A percentile compares a stretch with the other conserved stretches of the same genome.
phyloP scores from a whole-genome alignment of 2,797 vertebrate genomes.

The Cyprinella venusta region DNA sequence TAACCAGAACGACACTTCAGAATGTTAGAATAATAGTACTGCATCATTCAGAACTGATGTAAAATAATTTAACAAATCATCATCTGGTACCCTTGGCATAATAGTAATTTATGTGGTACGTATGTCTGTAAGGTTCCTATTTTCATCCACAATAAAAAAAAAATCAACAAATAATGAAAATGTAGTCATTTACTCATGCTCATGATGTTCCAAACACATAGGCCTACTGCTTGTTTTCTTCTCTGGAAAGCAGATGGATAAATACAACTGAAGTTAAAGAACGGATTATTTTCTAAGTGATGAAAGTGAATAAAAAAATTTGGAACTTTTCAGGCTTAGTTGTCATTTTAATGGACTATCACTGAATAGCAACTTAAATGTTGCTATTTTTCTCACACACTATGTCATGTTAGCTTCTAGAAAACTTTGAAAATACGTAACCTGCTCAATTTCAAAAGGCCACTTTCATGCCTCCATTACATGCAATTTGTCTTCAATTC shows the following conservation, averaged over 20 bases:
- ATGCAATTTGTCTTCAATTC: not conserved
- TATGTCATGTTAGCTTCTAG: too few relatives aligned
- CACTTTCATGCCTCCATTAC: slow-evolving; percentile 2
- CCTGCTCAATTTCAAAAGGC: not conserved
- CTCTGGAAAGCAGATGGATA: not conserved
- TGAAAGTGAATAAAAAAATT: not conserved
- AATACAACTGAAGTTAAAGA: not conserved
- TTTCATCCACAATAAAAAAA: not conserved
- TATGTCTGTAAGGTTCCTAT: not conserved
- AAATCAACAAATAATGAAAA: not conserved
- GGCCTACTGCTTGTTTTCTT: not conserved
- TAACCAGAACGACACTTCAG: not conserved
- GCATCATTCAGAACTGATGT: not conserved
- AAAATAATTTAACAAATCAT: not conserved
- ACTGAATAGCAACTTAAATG: not conserved
- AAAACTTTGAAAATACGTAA: not conserved
- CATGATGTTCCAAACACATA: not conserved
- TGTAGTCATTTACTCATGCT: not conserved
- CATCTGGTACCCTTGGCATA: too few relatives aligned
- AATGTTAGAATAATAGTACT: not conserved
- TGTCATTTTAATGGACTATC: not conserved
- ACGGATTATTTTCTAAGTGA: not conserved
- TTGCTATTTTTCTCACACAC: not conserved
- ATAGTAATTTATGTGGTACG: not conserved
- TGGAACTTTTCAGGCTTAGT: not conserved